Percentiles rank a stretch among this genome's conserved stretches.
Evolutionary conservation across 2,888 invertebrate genomes (phyloP).

Genomic region (Lottia gigantea): DNA sequence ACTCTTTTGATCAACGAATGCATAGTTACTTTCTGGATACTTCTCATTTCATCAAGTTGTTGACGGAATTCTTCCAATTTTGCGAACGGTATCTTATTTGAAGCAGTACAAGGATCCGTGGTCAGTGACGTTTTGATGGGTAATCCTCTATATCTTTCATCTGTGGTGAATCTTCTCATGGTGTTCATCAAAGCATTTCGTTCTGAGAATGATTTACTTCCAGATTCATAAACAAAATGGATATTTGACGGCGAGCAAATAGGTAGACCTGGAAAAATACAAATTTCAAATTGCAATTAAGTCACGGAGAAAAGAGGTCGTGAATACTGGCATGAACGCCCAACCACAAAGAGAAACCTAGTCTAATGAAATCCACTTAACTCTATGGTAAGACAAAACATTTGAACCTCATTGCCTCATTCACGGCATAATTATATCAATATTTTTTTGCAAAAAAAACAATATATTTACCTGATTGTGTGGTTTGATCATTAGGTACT

Average conservation of each 20-base stretch:
- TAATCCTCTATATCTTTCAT: background rate
- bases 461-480: no score
- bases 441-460: no score
- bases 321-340: no score
- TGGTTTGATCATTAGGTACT: no score
- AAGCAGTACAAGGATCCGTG: background rate
- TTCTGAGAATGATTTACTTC: background rate
- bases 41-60: background rate
- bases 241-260: background rate
- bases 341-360: no score
- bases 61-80: background rate
- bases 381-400: no score
- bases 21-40: background rate
- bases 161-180: background rate
- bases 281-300: no score
- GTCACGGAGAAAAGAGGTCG: no score
- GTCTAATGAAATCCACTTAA: no score
- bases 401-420: no score
- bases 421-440: no score
- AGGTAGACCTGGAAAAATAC: no score
- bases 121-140: background rate
- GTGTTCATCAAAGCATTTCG: background rate
- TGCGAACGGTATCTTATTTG: background rate
- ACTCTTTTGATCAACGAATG: background rate
- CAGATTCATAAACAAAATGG: background rate